phyloP scores from a whole-genome alignment of 2,797 vertebrate species.

The Dallia pectoralis region DNA sequence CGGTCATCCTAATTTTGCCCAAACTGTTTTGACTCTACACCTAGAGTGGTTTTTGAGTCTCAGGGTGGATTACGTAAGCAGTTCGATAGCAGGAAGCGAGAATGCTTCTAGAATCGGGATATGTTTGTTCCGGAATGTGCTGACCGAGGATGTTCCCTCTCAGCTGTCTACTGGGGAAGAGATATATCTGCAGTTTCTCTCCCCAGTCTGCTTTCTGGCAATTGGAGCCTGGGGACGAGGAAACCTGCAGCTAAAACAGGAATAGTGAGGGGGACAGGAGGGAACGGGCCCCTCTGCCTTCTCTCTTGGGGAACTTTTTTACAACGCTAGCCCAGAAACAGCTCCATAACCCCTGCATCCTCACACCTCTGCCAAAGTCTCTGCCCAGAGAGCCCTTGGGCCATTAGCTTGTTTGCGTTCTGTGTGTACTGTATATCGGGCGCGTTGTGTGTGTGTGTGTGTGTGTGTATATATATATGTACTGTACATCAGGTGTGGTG shows the following conservation, averaged over 20 bases:
- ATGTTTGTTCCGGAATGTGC: slow-evolving; percentile 64
- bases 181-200: slow-evolving; percentile 69
- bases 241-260: slow-evolving; percentile 66
- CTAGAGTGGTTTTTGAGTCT: not conserved
- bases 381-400: too few species aligned
- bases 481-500: slow-evolving; percentile 1
- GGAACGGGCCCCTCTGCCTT: slow-evolving; percentile 39
- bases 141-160: slow-evolving; percentile 65
- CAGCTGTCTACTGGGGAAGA: slow-evolving; percentile 68
- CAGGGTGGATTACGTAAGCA: not conserved
- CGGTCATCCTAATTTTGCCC: not conserved
- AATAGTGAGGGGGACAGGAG: slow-evolving; percentile 46
- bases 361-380: not conserved
- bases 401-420: not conserved
- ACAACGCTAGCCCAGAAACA: slow-evolving; percentile 8
- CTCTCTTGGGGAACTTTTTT: slow-evolving; percentile 37
- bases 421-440: not conserved
- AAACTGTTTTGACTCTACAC: not conserved
- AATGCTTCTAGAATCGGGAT: slow-evolving; percentile 5
- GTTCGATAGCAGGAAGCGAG: not conserved
- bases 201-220: too few species aligned
- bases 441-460: not conserved
- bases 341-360: slow-evolving; percentile 40
- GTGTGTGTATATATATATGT: not conserved
- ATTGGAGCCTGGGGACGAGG: too few species aligned